Evolutionary conservation across 2,113 vertebrate genomes (phyloP).

Genomic region (Tinamus guttatus): DNA sequence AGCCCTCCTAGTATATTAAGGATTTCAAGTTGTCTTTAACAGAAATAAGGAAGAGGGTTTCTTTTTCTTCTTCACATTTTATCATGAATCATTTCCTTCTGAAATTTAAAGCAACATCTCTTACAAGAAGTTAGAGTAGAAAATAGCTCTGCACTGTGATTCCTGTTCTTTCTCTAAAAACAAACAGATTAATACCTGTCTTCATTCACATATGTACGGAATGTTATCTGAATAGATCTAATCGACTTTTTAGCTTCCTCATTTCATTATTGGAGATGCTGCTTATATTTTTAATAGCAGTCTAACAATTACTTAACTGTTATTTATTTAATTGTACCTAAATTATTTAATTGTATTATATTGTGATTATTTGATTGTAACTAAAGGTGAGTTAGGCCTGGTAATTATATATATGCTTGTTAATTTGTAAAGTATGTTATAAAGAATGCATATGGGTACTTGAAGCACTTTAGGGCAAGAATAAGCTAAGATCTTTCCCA

Average conservation of each 20-base stretch:
- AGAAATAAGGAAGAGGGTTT: background rate
- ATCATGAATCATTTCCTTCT: background rate
- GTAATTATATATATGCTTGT: background rate
- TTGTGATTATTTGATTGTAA: background rate
- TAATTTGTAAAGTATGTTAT: background rate
- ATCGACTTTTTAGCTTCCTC: background rate
- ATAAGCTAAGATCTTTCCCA: background rate
- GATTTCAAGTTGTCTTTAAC: background rate
- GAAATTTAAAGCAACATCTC: background rate
- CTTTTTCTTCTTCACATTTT: background rate
- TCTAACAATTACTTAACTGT: background rate
- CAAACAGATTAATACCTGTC: background rate
- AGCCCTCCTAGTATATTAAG: background rate
- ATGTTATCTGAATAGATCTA: background rate
- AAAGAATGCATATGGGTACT: background rate
- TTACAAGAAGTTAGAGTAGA: background rate
- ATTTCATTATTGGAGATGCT: background rate
- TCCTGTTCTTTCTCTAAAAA: background rate
- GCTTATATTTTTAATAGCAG: background rate
- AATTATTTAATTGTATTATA: background rate
- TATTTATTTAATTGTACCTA: background rate
- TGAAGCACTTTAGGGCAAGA: background rate
- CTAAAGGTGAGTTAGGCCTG: background rate
- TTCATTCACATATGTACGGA: background rate
- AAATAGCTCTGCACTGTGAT: background rate